Base-by-base conservation (phyloP, 2,888 invertebrate species). In the Chrysopilus asiliformis region DNA sequence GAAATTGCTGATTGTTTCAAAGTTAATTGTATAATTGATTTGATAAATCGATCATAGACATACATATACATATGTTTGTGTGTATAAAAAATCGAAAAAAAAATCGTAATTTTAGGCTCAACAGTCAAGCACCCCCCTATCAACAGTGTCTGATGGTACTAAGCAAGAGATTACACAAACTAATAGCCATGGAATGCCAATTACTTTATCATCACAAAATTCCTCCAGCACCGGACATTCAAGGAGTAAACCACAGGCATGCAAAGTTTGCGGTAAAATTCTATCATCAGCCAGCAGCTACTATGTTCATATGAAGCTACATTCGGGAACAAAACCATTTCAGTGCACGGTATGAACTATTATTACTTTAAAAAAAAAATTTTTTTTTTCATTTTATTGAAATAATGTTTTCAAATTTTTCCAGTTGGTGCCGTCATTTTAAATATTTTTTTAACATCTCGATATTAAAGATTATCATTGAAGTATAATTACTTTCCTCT, bases 231-330 rank as follows among this genome's bases (percentile, higher is more conserved):
- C 35, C 3, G 66, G 64, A 46, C 58, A 62, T 41, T 71, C 72
- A 31, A 66, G 74, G 45, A 71, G 73, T 39, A 79, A 79, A 52
- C 76, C 79, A 29, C 81, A 82, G 56, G 75, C 74, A 45, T 83
- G 83, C 62, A 79, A 80, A 66, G 72, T 80, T 41, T 82, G 82
- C 58, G 79, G 79, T 39, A 80, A 80, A 67, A 74, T 80, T 42
- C 60, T 82, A 44, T 80, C 81, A 37, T 81, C 80, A 10, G 74
- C 79, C 40, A 79, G 79, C 27, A 80, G 79, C 46, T 81, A 81
- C 57, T 81, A 83, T 56, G 83, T 82, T 50, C 83, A 83, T 60
- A 79, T 82, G 79, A 82, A 82, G 61, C 68, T 80, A 47, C 82
- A 83, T 64, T 82, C 82, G 16, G 76, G 79, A 49, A 78, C 76